Conservation (phyloP, 2,113 vertebrate species). For the Rhineura floridana region DNA sequence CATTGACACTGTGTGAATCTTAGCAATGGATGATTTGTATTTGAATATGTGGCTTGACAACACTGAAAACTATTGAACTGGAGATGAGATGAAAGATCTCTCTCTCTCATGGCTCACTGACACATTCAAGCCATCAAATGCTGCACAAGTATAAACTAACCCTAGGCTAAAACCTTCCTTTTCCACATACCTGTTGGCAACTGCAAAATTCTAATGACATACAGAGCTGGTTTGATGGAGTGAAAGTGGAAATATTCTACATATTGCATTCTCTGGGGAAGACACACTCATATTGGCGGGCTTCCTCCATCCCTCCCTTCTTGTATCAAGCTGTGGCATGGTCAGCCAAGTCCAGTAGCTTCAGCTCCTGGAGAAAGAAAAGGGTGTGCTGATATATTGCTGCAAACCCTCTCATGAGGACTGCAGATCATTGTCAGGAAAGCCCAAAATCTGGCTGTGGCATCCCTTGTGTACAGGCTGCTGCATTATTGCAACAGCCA, state of each 20-base stretch:
- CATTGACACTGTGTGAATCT: neutral
- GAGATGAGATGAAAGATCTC: neutral
- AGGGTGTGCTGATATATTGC: neutral
- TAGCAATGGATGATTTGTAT: neutral
- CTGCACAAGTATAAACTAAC: neutral
- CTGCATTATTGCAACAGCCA: too few relatives aligned
- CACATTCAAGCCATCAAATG: neutral
- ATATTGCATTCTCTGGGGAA: neutral
- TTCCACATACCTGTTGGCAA: neutral
- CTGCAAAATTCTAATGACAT: neutral
- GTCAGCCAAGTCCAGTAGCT: neutral
- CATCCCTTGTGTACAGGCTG: too few relatives aligned
- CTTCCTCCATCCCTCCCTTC: neutral
- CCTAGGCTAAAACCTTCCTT: too few relatives aligned
- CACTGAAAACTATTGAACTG: neutral
- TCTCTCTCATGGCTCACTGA: neutral
- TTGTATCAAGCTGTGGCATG: neutral
- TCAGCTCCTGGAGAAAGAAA: neutral
- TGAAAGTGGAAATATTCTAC: neutral
- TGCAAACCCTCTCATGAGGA: neutral
- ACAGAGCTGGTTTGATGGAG: neutral
- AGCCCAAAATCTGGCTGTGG: neutral
- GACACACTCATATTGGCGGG: neutral
- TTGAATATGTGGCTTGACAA: neutral
- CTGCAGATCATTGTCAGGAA: neutral